Base-by-base conservation (phyloP, 2,797 vertebrate genomes). In the Chelon auratus region DNA sequence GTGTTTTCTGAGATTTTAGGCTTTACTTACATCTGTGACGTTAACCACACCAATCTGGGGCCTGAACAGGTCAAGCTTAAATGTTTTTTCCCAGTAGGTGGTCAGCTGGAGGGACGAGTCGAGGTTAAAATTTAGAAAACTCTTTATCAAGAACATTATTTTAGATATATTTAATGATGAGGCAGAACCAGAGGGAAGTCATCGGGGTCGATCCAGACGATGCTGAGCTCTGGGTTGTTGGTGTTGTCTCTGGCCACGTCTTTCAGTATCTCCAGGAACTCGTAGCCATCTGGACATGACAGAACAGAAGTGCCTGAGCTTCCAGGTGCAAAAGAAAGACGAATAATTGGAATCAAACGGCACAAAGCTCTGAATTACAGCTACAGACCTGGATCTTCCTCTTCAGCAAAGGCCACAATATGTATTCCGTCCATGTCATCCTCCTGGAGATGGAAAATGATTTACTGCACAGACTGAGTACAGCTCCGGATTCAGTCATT, bases 11-110 rank as follows among this genome's bases (percentile, higher is more conserved):
- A 22, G 15, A 20, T 4, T 39, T 5, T 3, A 9, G 43, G 1
- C 1, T 0, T 4, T 79, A 95, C 97, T 97, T 85, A 99, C 98
- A 0, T 99, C 98, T 0, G 98, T 99, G 80, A 99, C 97, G 0
- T 99, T 99, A 75, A 99, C 98, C 62, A 99, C 95, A 2, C 97
- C 98, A 0, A 99, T 99, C 92, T 99, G 98, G 43, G 98, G 98
- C 78, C 93, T 94, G 76, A 96, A 98, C 33, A 99, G 92, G 88
- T 99, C 96, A 57, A 99, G 89, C 83, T 97, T 97, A 94, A 99
- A 99, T 62, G 96, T 99, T 90, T 96, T 98, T 69, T 99, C 98
- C 98, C 98, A 99, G 72, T 99, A 99, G 14, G 97, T 96, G 73
- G 97, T 96, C 60, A 99, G 91, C 98, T 99, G 92, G 30, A 81